These are phyloP conservation scores for Calameuta filiformis DNA, from an alignment of 2,888 invertebrate species.

Conservation along the genomic window DNA sequence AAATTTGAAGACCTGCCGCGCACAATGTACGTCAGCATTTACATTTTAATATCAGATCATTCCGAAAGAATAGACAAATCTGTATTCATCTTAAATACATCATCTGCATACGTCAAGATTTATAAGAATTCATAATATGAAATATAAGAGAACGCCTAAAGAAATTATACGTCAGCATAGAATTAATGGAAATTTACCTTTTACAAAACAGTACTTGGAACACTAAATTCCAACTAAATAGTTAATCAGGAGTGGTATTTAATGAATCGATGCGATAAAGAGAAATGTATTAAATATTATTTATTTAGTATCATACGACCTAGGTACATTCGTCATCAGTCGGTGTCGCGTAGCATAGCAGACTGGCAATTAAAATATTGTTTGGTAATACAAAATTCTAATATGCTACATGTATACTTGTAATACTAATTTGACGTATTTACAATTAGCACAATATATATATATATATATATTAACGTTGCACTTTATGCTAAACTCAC, in stretches of 20 bases:
- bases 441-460: slow-evolving; percentile 28
- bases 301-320: slow-evolving; percentile 43
- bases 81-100: too few relatives aligned
- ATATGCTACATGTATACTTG: slow-evolving; percentile 31
- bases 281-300: slow-evolving; percentile 41
- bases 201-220: background rate
- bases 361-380: slow-evolving; percentile 41
- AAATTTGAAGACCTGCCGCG: too few relatives aligned
- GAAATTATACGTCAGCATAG: background rate
- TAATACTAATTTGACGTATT: slow-evolving; percentile 51
- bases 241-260: background rate
- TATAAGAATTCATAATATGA: background rate
- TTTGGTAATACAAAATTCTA: slow-evolving; percentile 43
- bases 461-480: slow-evolving; percentile 32
- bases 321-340: slow-evolving; percentile 53
- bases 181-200: background rate
- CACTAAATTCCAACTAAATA: background rate
- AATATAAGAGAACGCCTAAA: background rate
- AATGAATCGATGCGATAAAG: background rate
- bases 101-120: background rate
- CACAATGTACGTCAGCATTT: too few relatives aligned
- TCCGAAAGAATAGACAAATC: too few relatives aligned
- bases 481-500: background rate
- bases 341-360: slow-evolving; percentile 41
- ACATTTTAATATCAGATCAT: too few relatives aligned